Evolutionary conservation across 2,113 vertebrate genomes (phyloP).

Genomic region (Corythornis cristatus): DNA sequence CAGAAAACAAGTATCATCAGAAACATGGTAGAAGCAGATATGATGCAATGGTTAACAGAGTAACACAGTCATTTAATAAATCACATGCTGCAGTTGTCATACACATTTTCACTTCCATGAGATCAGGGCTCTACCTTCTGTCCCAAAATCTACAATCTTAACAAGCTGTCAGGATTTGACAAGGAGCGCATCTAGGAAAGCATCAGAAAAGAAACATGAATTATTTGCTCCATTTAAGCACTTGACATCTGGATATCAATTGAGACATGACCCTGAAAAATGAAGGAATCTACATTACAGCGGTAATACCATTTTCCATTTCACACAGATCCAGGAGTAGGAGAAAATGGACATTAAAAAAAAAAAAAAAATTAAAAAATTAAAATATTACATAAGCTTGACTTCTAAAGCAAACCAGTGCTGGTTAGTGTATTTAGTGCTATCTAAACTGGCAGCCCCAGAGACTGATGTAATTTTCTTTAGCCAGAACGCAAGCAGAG

Average conservation of each 20-base stretch:
- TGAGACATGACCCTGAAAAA: not conserved
- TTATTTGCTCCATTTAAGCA: not conserved
- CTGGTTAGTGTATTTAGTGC: not conserved
- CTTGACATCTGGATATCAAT: not conserved
- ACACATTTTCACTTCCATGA: not conserved
- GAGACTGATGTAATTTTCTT: not conserved
- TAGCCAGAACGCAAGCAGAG: not conserved
- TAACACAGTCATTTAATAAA: not conserved
- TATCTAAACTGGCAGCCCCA: not conserved
- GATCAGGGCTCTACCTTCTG: slow-evolving; percentile 19
- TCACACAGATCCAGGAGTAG: not conserved
- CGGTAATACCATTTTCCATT: not conserved
- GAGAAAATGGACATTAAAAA: not conserved
- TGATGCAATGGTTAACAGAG: not conserved
- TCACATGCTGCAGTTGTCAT: slow-evolving; percentile 25
- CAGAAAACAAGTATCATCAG: not conserved
- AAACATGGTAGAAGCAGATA: not conserved
- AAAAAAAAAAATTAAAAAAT: not conserved
- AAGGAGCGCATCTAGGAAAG: not conserved
- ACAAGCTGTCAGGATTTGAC: slow-evolving; percentile 19
- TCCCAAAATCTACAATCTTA: slow-evolving; percentile 6
- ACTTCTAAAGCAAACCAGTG: not conserved
- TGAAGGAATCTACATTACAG: not conserved
- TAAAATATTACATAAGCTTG: not conserved
- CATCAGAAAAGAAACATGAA: not conserved